Conservation (phyloP, 2,113 vertebrate species). For the Tringa solitaria region DNA sequence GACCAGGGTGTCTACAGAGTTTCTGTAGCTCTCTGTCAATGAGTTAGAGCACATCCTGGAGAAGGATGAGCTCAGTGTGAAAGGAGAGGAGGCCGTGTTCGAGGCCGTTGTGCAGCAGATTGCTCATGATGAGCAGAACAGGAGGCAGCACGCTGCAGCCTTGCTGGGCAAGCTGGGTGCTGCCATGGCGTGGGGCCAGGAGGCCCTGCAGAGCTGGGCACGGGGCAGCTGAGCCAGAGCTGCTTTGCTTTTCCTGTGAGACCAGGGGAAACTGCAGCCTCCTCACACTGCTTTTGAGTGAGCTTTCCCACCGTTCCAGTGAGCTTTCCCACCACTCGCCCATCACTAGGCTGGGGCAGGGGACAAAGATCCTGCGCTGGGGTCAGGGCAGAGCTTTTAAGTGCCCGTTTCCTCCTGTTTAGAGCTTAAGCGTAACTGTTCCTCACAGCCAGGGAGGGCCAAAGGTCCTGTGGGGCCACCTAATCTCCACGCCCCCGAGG, state of each 20-base stretch:
- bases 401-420: not conserved
- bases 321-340: too few relatives aligned
- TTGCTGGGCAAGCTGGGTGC: slow-evolving; percentile 77
- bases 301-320: too few relatives aligned
- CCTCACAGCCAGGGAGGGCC: not conserved
- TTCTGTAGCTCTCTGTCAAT: slow-evolving; percentile 74
- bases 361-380: not conserved
- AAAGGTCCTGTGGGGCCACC: not conserved
- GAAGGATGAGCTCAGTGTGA: slow-evolving; percentile 79
- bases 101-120: slow-evolving; percentile 82
- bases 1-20: slow-evolving; percentile 70
- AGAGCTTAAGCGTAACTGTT: not conserved
- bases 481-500: not conserved
- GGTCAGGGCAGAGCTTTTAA: not conserved
- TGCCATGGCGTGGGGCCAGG: not conserved
- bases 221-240: not conserved
- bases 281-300: not conserved
- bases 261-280: not conserved
- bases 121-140: slow-evolving; percentile 54
- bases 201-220: not conserved
- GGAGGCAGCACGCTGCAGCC: slow-evolving; percentile 60
- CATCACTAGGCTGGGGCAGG: not conserved
- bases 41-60: slow-evolving; percentile 77
- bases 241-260: not conserved
- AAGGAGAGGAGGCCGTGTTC: slow-evolving; percentile 75